Evolutionary conservation across 2,113 vertebrate species (phyloP), one percentile per base, ranked within the genome.

Genomic region (Mormoops blainvillei): DNA sequence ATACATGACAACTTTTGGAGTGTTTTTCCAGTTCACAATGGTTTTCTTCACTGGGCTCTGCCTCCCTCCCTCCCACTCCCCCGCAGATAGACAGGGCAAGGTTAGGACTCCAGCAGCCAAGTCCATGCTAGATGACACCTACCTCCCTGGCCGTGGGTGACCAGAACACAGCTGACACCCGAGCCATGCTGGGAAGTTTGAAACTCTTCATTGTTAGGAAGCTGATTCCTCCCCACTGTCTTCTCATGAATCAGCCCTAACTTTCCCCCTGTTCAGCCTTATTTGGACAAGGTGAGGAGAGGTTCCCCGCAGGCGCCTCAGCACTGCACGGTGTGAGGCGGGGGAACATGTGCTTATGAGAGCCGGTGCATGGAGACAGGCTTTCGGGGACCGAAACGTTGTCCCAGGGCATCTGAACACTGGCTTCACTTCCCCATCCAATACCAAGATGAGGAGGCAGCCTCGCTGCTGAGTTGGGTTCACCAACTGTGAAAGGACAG

Each of bases 281-380:
- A 33, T 19, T 15, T 76, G 61, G 52, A 68, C 45, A 68, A 65
- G 73, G 52, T 20, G 20, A 81, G 76, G 31, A 41, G 3, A 81
- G 11, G 20, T 26, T 8, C 48, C 74, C 9, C 4, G 7, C n/a
- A 22, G 48, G 5, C 13, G 43, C 13, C 36, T 61, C n/a, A 54
- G 36, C 65, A 50, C 5, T 1, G 7, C 24, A 10, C 31, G 50
- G 45, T 8, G 22, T 19, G 68, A 24, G 31, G 41, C 43, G 18
- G 11, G 1, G 8, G 56, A 19, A 73, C 9, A 71, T 1, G 0
- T 15, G 15, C 73, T 20, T 52, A 31, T n/a, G n/a, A 67, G 14
- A 5, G 7, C 74, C 63, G 74, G 63, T 3, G 81, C 11, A 54
- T 80, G 16, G 38, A 73, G 33, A 58, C 4, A 36, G 33, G 36